A percentile compares a stretch with the other conserved stretches of the same genome.
Conservation (phyloP, 1,140 invertebrate species). For the Heliconius hewitsoni region DNA sequence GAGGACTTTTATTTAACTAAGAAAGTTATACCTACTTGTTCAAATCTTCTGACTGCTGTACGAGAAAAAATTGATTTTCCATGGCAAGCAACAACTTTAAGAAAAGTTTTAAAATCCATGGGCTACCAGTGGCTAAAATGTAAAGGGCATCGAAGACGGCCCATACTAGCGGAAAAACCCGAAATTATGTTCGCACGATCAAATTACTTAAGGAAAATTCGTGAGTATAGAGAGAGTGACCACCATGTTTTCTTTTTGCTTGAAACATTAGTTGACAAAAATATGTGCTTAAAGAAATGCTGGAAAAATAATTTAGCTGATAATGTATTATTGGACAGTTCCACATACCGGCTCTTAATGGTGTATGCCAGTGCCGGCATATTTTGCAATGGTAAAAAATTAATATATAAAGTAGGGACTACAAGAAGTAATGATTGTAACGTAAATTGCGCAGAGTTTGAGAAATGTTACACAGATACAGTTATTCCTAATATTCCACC, state of each 20-base stretch:
- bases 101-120: constrained; percentile 46
- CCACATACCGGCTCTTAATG: constrained; percentile 35
- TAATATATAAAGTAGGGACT: constrained; percentile 35
- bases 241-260: constrained; percentile 42
- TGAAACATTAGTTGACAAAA: constrained; percentile 43
- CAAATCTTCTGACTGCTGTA: constrained; percentile 37
- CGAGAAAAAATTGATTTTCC: constrained; percentile 43
- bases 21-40: constrained; percentile 37
- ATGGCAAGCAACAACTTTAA: constrained; percentile 39
- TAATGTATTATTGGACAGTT: constrained; percentile 35
- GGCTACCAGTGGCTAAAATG: constrained; percentile 27
- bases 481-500: constrained; percentile 31
- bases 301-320: constrained; percentile 37
- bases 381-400: constrained; percentile 34
- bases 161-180: constrained; percentile 41
- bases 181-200: constrained; percentile 39
- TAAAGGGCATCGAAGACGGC: constrained; percentile 26
- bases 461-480: constrained; percentile 30
- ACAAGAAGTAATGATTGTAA: constrained; percentile 27
- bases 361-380: constrained; percentile 34
- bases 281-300: constrained; percentile 27
- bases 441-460: constrained; percentile 22
- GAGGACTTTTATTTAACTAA: constrained; percentile 37
- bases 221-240: constrained; percentile 38
- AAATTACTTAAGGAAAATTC: constrained; percentile 41